Evolutionary conservation across 1,140 invertebrate species (phyloP).

Genomic region (Dermatophagoides farinae): DNA sequence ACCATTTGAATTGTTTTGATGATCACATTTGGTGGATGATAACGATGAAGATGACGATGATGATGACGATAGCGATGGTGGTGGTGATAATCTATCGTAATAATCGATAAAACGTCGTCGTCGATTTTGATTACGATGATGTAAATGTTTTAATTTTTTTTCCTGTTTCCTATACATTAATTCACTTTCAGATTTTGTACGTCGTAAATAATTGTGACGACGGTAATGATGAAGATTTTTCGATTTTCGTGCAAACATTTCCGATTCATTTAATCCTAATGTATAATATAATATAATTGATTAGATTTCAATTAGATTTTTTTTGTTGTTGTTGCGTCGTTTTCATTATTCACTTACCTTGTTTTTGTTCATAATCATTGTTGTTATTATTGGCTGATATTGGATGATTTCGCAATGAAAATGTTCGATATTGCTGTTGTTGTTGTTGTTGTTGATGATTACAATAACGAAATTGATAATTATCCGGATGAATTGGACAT

Average conservation of each 20-base stretch:
- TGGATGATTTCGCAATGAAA: not conserved
- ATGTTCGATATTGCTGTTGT: not conserved
- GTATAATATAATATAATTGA: too few relatives aligned
- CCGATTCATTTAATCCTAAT: not conserved
- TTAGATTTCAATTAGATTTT: too few relatives aligned
- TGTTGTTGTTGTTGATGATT: not conserved
- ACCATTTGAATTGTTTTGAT: not conserved
- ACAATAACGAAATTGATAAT: too few relatives aligned
- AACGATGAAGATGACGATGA: not conserved
- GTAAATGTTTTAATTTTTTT: not conserved
- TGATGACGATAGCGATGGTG: not conserved
- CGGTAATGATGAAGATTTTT: not conserved
- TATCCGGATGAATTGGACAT: too few relatives aligned
- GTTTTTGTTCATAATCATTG: too few relatives aligned
- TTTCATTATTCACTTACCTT: too few relatives aligned
- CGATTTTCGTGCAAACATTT: not conserved
- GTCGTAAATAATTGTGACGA: not conserved
- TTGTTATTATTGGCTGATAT: too few relatives aligned
- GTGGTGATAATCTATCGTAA: not conserved
- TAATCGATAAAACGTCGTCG: not conserved
- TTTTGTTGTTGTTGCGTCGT: too few relatives aligned
- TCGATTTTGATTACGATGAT: not conserved
- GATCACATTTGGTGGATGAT: not conserved
- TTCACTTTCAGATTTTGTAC: conserved; percentile 2
- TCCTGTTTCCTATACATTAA: not conserved